phyloP scores from a whole-genome alignment of 2,888 invertebrate genomes.

The Catocala nupta region DNA sequence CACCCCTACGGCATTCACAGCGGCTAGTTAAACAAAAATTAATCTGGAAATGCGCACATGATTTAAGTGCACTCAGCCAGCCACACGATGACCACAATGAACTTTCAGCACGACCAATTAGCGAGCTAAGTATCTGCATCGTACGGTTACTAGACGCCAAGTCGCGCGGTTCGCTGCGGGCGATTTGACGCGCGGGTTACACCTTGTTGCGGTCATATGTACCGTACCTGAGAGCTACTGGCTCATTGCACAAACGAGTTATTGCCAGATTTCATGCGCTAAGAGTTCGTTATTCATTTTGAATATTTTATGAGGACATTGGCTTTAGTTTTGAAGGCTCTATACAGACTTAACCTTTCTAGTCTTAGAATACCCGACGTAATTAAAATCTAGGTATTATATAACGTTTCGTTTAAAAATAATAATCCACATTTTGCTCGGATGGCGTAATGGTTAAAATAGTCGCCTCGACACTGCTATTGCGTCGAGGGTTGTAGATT shows the following conservation, averaged over 20 bases:
- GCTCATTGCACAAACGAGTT: constrained; percentile 46
- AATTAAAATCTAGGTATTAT: no score
- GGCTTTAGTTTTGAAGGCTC: no score
- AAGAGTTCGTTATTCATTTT: not conserved
- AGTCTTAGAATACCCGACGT: no score
- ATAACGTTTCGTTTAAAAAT: no score
- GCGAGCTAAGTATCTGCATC: constrained; percentile 47
- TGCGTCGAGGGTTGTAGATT: no score
- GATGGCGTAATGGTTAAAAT: no score
- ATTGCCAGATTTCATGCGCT: constrained; percentile 28
- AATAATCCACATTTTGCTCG: no score
- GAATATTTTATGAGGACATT: constrained; percentile 1
- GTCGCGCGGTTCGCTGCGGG: constrained; percentile 52
- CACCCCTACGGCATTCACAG: no score
- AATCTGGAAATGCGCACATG: constrained; percentile 31
- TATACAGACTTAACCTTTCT: no score
- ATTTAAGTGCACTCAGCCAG: constrained; percentile 40
- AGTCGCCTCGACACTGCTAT: no score
- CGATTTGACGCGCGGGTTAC: constrained; percentile 60
- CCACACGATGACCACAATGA: constrained; percentile 47
- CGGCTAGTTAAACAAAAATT: constrained; percentile 33
- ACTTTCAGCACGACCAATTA: constrained; percentile 54
- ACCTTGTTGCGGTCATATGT: constrained; percentile 69
- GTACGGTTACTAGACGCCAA: constrained; percentile 30
- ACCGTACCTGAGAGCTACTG: constrained; percentile 56